Conservation (phyloP, 2,113 vertebrate genomes). For the Cygnus buccinator region DNA sequence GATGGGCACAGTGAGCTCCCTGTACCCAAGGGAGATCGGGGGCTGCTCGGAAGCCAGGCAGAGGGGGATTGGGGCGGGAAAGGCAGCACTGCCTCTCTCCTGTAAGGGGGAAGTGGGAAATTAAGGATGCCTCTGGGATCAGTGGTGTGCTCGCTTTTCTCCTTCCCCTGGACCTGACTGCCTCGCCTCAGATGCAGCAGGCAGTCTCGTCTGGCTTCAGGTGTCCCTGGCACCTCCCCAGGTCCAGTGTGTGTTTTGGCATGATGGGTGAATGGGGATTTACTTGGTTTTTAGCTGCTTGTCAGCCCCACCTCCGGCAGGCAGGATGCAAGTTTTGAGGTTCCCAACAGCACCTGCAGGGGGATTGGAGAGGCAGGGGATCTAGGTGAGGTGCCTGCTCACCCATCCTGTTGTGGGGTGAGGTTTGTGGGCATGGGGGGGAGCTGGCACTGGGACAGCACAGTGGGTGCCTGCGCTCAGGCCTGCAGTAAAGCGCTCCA, state of each 20-base stretch:
- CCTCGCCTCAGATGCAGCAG: neutral
- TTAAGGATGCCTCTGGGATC: neutral
- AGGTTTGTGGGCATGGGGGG: neutral
- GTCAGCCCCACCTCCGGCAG: neutral
- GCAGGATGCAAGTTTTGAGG: neutral
- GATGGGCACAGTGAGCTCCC: neutral
- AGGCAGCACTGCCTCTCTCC: neutral
- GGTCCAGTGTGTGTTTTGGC: neutral
- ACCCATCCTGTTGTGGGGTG: no score
- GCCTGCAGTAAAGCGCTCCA: neutral
- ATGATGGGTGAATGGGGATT: rapidly evolving
- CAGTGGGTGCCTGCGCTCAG: neutral
- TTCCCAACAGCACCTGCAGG: neutral
- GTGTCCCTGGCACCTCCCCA: rapidly evolving
- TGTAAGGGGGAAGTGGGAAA: neutral
- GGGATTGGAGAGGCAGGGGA: neutral
- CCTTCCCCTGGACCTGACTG: neutral
- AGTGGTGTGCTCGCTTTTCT: neutral
- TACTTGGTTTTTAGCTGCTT: neutral
- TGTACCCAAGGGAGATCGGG: rapidly evolving
- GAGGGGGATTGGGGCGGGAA: neutral
- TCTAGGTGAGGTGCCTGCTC: neutral
- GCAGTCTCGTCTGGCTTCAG: neutral
- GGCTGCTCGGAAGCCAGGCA: neutral
- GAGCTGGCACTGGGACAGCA: neutral